Conservation (phyloP, 2,888 invertebrate genomes). For the Leptarthrus brevirostris region DNA sequence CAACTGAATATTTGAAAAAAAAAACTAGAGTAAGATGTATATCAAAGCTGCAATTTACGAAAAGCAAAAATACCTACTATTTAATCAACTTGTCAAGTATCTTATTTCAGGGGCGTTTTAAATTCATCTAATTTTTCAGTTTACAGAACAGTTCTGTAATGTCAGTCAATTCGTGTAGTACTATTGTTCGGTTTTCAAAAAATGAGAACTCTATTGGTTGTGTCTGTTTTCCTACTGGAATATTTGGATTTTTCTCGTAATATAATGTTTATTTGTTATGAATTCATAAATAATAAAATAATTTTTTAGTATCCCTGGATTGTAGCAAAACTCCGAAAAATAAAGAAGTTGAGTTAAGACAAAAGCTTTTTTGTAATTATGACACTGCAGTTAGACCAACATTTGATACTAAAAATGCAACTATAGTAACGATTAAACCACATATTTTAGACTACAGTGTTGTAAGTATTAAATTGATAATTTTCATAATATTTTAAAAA, state of each 20-base stretch:
- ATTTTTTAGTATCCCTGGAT: conserved; percentile 48
- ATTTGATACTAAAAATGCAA: conserved; percentile 65
- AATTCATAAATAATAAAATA: neutral
- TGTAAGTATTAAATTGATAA: conserved; percentile 61
- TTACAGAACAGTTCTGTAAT: neutral
- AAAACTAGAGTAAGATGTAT: too few species aligned
- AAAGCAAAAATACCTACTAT: too few species aligned
- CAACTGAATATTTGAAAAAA: too few species aligned
- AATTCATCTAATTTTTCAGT: too few species aligned
- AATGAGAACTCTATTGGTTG: conserved; percentile 7
- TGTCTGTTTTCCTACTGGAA: neutral
- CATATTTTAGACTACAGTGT: conserved; percentile 70
- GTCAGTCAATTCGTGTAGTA: neutral
- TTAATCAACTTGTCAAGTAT: too few species aligned
- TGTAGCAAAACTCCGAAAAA: conserved; percentile 51
- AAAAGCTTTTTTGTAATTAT: conserved; percentile 71
- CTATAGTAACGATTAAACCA: conserved; percentile 70
- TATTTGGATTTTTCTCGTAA: conserved; percentile 14
- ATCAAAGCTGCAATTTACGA: too few species aligned
- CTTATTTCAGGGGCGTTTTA: neutral
- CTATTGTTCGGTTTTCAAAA: neutral
- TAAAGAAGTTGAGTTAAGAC: conserved; percentile 67
- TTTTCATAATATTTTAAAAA: neutral
- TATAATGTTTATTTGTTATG: neutral
- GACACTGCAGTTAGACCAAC: conserved; percentile 70